Conservation (phyloP, 35 echinoderm and acorn worm genomes). For the Apostichopus parvimensis region DNA sequence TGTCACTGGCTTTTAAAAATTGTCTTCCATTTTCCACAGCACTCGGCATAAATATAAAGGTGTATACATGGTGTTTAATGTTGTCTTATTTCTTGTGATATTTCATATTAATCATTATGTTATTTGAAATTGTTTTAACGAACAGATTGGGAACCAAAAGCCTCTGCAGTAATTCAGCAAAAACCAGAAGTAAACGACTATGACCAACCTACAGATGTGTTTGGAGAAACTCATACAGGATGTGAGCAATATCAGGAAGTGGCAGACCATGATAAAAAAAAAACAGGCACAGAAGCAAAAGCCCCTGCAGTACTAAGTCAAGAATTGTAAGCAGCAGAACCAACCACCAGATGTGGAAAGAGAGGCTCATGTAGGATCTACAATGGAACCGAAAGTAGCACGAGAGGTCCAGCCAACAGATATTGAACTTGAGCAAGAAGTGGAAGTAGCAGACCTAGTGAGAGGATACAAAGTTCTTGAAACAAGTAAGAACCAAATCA, state of each 20-base stretch:
- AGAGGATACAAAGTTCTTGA: neutral
- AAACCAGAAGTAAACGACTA: neutral
- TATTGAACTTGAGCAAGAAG: neutral
- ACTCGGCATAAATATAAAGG: too few species aligned
- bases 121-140: neutral
- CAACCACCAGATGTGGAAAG: neutral
- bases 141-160: neutral
- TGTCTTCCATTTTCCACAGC: too few species aligned
- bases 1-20: too few species aligned
- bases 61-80: too few species aligned
- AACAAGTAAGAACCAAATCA: neutral
- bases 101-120: neutral
- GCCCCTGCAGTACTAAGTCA: neutral
- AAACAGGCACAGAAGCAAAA: neutral
- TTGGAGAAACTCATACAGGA: neutral
- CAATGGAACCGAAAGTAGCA: neutral
- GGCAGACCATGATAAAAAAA: neutral
- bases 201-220: neutral
- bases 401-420: too few species aligned
- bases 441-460: neutral
- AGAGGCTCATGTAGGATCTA: neutral
- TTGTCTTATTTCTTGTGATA: neutral
- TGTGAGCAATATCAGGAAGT: neutral
- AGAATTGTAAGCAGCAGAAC: neutral
- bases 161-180: too few species aligned